Conservation (phyloP, 2,888 invertebrate species). For the Sminthurinus aureus region DNA sequence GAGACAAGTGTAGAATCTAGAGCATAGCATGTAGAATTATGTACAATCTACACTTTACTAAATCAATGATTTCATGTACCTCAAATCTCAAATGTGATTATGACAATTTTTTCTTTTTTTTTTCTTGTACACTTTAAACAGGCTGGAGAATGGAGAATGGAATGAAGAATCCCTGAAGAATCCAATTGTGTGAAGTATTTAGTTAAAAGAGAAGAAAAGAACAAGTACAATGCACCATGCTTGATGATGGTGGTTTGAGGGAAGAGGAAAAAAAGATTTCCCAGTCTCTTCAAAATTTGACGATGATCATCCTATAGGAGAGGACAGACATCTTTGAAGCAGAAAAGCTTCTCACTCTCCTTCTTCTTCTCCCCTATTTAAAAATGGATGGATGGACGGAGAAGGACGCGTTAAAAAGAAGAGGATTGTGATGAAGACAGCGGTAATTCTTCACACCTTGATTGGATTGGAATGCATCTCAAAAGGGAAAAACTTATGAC, state of each 20-base stretch:
- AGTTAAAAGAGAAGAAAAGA: not conserved
- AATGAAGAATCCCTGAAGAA: not conserved
- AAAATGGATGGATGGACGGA: constrained; percentile 16
- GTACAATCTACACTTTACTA: too few relatives aligned
- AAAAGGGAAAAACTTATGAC: not conserved
- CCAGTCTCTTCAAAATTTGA: not conserved
- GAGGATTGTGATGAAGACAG: constrained; percentile 35
- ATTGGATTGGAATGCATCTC: constrained; percentile 35
- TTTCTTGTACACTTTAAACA: not conserved
- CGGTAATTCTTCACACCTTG: constrained; percentile 55
- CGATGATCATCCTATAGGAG: not conserved
- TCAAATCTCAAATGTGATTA: too few relatives aligned
- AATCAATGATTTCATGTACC: too few relatives aligned
- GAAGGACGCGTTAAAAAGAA: not conserved
- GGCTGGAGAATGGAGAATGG: not conserved
- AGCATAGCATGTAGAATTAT: too few relatives aligned
- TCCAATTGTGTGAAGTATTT: not conserved
- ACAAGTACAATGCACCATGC: not conserved
- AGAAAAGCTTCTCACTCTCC: constrained; percentile 14
- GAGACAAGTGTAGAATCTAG: too few relatives aligned
- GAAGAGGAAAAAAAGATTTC: constrained; percentile 26
- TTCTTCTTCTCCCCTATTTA: not conserved
- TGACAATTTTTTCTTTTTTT: too few relatives aligned
- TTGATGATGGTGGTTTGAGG: not conserved
- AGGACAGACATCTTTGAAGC: constrained; percentile 39